These are phyloP conservation scores for Spermophilus dauricus DNA, from an alignment of 2,113 vertebrate species.

Conservation along the genomic window DNA sequence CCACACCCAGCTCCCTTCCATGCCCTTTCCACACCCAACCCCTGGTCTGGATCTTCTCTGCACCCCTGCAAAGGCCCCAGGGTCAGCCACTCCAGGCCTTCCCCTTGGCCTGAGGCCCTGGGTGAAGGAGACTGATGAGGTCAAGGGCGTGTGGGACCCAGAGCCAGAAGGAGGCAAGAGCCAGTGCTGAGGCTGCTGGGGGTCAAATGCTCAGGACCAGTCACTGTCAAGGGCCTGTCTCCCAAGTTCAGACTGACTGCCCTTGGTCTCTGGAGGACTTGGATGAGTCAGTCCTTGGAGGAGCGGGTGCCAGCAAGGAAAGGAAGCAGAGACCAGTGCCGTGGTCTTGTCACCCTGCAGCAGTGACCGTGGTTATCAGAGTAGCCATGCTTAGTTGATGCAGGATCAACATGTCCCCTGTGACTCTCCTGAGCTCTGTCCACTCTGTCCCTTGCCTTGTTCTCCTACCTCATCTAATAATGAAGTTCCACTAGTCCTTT, in stretches of 20 bases:
- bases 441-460: neutral
- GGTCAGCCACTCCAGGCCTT: too few species aligned
- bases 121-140: neutral
- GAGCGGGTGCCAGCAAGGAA: neutral
- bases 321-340: neutral
- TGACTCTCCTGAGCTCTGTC: neutral
- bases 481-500: neutral
- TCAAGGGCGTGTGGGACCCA: neutral
- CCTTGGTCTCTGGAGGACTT: too few species aligned
- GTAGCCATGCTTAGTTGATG: neutral
- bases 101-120: neutral
- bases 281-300: neutral
- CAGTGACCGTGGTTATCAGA: too few species aligned
- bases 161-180: neutral
- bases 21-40: neutral
- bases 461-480: neutral
- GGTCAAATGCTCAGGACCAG: neutral
- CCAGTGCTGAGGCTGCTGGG: neutral
- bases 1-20: neutral
- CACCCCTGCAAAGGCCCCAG: neutral
- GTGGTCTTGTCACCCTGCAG: neutral
- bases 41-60: neutral
- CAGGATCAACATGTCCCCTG: accelerated
- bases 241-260: neutral
- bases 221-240: too few species aligned